Base-by-base conservation (phyloP, 2,113 vertebrate genomes). In the Phodopus roborovskii region DNA sequence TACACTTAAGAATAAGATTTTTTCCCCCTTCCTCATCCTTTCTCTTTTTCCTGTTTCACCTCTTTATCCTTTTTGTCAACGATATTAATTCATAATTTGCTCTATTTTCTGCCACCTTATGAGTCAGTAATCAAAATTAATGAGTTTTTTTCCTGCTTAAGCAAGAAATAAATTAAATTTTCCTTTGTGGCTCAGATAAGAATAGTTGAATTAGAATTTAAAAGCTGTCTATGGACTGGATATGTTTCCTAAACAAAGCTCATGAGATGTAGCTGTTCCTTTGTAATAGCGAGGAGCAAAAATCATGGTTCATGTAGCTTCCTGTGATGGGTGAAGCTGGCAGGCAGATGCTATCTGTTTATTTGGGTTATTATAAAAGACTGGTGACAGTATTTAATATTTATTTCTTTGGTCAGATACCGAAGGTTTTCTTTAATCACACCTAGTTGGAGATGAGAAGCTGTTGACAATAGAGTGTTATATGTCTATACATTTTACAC, bases 111-210 rank as follows among this genome's bases (percentile, higher is more conserved):
- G 45, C n/a, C 82, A 74, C 68, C 30, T 30, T 20, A 86, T 79
- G 71, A 88, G 4, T 83, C 39, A 50, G 73, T 93, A 62, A 79
- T 95, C 45, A 94, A 89, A 88, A 62, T 94, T 92, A 93, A 85
- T 95, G 94, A 88, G 53, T 7, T 93, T 68, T 90, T 96, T 90
- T 71, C 24, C 78, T 92, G 3, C 60, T 73, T 91, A 77, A 62
- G 50, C 56, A 79, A 94, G 84, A 86, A 97, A 39, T 83, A 92
- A 92, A 94, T 96, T 85, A 94, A 87, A 90, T 87, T 73, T 45
- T 79, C 36, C 58, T 96, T 94, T 96, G 70, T 91, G 86, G 87
- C n/a, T 70, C 92, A 77, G 42, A 86, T 96, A 90, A 96, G 87
- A 82, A 93, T 73, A 92, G 90, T 62, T 62, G 95, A 91, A 87